A percentile compares a stretch with the other conserved stretches of the same genome.
Evolutionary conservation across 2,797 vertebrate genomes (phyloP).

Genomic region (Diceros bicornis): DNA sequence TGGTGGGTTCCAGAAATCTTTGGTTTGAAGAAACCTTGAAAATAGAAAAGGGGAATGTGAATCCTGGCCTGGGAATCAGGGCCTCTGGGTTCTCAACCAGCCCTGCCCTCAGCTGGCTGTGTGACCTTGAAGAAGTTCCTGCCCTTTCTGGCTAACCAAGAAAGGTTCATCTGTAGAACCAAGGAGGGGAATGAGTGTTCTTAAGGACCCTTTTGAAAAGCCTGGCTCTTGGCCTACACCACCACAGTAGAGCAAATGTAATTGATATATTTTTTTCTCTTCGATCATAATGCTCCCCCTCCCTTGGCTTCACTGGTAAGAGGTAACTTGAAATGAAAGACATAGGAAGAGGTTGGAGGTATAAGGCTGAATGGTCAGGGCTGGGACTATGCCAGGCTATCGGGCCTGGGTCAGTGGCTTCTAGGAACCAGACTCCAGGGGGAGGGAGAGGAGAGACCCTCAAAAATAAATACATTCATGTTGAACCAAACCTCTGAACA

Average conservation of each 20-base stretch:
- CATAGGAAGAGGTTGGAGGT: neutral
- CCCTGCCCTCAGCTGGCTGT: neutral
- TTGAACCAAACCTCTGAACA: neutral
- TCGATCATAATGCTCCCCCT: neutral
- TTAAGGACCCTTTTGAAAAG: neutral
- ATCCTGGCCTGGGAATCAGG: neutral
- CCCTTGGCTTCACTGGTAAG: neutral
- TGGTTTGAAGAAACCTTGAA: neutral
- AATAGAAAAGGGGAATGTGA: neutral
- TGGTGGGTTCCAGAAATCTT: neutral
- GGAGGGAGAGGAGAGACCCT: neutral
- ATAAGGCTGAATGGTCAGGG: neutral
- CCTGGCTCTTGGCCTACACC: neutral
- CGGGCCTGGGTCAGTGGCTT: neutral
- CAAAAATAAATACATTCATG: neutral
- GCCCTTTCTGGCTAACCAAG: accelerated
- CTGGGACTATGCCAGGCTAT: accelerated
- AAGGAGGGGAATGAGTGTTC: neutral
- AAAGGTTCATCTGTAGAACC: too few relatives aligned
- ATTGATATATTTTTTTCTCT: neutral
- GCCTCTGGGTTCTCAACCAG: neutral
- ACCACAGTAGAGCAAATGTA: neutral
- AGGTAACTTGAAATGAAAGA: neutral
- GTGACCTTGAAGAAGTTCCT: neutral
- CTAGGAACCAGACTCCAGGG: neutral